Evolutionary conservation across 2,797 vertebrate genomes (phyloP), one percentile per base, ranked within the genome.

Genomic region (Siniperca undulata): DNA sequence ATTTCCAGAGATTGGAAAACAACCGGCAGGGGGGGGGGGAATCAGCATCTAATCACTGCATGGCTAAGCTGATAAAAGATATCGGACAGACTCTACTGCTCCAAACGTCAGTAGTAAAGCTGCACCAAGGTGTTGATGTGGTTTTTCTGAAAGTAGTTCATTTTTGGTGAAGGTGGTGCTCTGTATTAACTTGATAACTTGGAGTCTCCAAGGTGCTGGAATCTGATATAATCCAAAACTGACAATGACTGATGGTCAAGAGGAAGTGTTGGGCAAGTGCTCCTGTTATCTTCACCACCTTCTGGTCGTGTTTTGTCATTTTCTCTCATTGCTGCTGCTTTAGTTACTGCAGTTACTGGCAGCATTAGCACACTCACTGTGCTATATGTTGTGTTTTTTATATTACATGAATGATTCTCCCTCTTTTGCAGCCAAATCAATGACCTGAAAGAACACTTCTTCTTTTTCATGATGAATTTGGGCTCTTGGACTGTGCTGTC

Each of bases 271-370:
- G 74, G 42, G 22, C 36, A 8, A 65, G 68, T 56, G 46, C 62
- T 78, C 27, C 48, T 64, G 53, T 77, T 71, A 75, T 87, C 82
- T 64, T 70, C 55, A 30, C 70, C 17, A 9, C 78, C 72, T 62
- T 66, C 74, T 88, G 77, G 59, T 61, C 5, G 0, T 3, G 44
- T 62, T 53, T 38, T 30, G 30, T 3, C 30, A 30, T 30, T 30
- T 30, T 30, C 30, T 30, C 30, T 30, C 30, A 30, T 30, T 30
- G 30, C 30, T 30, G 30, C 30, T 30, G 30, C 30, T 30, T 30
- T 30, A 30, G 30, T 30, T 30, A 30, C 30, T 30, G 30, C 30
- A 30, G 30, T 30, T 30, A 30, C 30, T 30, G 30, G 30, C 30
- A 30, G 30, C 30, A 30, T 30, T 30, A 30, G 30, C 30, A 30